Conservation (phyloP, 2,113 vertebrate species). For the Capra hircus region DNA sequence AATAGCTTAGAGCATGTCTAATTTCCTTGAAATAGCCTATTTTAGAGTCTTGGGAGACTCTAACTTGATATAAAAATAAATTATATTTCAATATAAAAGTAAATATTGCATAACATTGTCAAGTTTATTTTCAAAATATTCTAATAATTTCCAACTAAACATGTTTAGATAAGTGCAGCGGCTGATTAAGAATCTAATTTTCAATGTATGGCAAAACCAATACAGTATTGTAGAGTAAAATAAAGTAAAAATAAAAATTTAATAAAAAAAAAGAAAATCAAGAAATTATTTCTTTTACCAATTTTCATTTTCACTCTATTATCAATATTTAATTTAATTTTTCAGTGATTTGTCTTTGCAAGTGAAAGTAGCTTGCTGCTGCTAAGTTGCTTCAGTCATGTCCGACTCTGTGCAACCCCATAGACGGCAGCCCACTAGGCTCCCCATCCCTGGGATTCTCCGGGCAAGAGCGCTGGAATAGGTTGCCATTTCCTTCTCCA, state of each 20-base stretch:
- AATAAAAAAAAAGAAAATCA: not conserved
- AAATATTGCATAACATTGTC: not conserved
- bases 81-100: slow-evolving; percentile 24
- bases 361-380: not conserved
- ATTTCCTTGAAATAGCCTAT: not conserved
- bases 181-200: not conserved
- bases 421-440: no score
- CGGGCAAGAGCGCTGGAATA: no score
- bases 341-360: not conserved
- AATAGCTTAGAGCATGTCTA: not conserved
- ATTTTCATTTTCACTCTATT: slow-evolving; percentile 1
- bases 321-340: slow-evolving; percentile 11
- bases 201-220: not conserved
- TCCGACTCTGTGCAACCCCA: not conserved
- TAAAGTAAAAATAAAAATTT: no score
- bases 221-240: no score
- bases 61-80: not conserved
- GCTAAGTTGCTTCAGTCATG: not conserved
- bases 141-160: not conserved
- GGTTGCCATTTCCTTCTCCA: no score
- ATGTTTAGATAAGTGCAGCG: not conserved
- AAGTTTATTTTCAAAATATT: slow-evolving; percentile 10
- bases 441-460: no score
- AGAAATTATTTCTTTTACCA: slow-evolving; percentile 2
- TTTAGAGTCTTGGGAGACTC: not conserved